Evolutionary conservation across 2,888 invertebrate species (phyloP).

Genomic region (Serripes groenlandicus): DNA sequence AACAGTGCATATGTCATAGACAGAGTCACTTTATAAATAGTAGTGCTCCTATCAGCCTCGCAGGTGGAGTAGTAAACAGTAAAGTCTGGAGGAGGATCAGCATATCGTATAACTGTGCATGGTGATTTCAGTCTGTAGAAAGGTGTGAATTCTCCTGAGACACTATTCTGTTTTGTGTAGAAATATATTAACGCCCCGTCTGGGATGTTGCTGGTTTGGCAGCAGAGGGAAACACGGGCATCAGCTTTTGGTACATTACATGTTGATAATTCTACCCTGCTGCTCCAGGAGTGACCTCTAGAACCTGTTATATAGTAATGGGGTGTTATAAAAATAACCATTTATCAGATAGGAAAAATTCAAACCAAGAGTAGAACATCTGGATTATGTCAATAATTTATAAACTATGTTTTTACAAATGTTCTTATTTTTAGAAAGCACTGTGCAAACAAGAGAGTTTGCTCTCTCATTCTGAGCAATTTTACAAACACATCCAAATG

Average conservation of each 20-base stretch:
- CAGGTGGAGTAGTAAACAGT: neutral
- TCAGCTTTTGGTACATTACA: constrained; percentile 13
- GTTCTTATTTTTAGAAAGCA: too few species aligned
- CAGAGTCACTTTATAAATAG: neutral
- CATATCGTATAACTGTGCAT: neutral
- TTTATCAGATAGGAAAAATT: too few species aligned
- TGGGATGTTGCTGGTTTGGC: constrained; percentile 30
- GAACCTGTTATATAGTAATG: too few species aligned
- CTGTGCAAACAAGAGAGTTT: too few species aligned
- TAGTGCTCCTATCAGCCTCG: neutral
- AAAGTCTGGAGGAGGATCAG: neutral
- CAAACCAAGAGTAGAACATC: too few species aligned
- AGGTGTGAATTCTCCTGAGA: neutral
- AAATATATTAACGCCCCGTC: constrained; percentile 26
- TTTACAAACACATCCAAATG: too few species aligned
- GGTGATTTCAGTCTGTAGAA: neutral
- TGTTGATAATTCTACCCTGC: constrained; percentile 34
- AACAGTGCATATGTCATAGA: neutral
- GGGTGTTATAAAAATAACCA: too few species aligned
- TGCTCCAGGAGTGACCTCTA: too few species aligned
- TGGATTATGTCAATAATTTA: too few species aligned
- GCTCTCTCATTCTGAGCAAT: too few species aligned
- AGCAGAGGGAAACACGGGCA: constrained; percentile 9
- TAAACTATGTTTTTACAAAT: too few species aligned
- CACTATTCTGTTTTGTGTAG: neutral